phyloP scores from a whole-genome alignment of 1,140 invertebrate genomes.

The Calliphora vicina region DNA sequence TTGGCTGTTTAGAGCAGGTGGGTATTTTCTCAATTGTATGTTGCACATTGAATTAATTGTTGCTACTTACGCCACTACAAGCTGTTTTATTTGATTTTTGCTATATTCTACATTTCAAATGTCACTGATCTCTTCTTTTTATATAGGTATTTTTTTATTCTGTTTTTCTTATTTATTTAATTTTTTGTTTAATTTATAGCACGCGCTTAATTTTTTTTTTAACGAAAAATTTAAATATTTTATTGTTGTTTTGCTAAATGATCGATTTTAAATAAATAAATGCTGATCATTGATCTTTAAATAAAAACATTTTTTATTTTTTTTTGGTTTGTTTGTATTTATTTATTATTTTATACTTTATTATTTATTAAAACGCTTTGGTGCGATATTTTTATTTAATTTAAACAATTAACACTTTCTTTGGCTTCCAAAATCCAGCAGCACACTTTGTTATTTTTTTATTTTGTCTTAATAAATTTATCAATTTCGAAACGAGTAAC shows the following conservation, averaged over 20 bases:
- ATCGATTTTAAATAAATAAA: slow-evolving; percentile 4
- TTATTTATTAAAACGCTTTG: background rate
- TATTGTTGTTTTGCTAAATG: background rate
- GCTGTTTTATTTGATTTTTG: background rate
- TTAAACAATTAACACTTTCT: background rate
- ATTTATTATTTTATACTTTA: background rate
- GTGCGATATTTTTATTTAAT: background rate
- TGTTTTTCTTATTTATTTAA: background rate
- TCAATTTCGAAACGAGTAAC: background rate
- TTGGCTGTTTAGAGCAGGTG: background rate
- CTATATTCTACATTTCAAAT: background rate
- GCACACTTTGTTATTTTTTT: background rate
- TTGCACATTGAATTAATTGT: background rate
- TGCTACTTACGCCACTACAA: background rate
- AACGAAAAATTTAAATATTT: background rate
- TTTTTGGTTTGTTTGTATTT: background rate
- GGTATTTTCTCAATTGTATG: background rate
- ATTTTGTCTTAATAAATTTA: background rate
- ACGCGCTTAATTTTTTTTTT: background rate
- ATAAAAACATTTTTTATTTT: background rate
- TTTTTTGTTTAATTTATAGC: slow-evolving; percentile 4
- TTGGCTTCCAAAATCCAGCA: too few species aligned
- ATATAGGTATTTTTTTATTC: background rate
- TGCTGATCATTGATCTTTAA: slow-evolving; percentile 14
- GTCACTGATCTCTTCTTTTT: background rate